Conservation (phyloP, 2,888 invertebrate genomes). For the Apotomis capreana region DNA sequence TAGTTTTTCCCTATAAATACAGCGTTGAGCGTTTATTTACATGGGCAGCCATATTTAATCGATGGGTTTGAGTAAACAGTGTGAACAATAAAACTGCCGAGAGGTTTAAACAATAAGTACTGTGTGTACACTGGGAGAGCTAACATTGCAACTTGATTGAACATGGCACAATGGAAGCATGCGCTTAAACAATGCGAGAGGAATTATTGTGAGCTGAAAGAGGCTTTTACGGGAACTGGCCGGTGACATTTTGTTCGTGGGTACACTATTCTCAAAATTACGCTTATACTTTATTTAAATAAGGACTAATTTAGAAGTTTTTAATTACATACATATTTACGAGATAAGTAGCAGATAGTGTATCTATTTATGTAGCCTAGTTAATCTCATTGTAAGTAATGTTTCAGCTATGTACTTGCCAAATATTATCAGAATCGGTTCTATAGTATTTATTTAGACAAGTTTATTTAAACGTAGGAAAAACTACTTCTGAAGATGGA, state of each 20-base stretch:
- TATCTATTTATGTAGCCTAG: too few species aligned
- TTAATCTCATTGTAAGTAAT: too few species aligned
- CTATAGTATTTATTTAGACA: too few species aligned
- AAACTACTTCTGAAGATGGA: too few species aligned
- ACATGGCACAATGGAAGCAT: conserved; percentile 44
- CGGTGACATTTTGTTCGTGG: not conserved
- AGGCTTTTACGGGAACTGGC: conserved; percentile 5
- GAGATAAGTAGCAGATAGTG: too few species aligned
- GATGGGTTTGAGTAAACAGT: conserved; percentile 42
- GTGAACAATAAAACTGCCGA: conserved; percentile 41
- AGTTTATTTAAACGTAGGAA: too few species aligned
- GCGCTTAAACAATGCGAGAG: conserved; percentile 32
- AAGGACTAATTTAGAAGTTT: too few species aligned
- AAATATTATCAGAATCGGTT: too few species aligned
- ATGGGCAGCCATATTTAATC: conserved; percentile 43
- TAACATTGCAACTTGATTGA: conserved; percentile 48
- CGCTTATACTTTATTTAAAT: not conserved
- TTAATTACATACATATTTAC: too few species aligned
- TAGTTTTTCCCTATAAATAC: conserved; percentile 33
- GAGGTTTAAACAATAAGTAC: conserved; percentile 41
- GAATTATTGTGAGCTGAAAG: conserved; percentile 26
- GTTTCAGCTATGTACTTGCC: too few species aligned
- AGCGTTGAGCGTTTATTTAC: conserved; percentile 25
- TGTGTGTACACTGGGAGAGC: conserved; percentile 43
- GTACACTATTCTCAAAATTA: not conserved